Evolutionary conservation across 2,797 vertebrate species (phyloP), one percentile per base, ranked within the genome.

Genomic region (Lithobates pipiens): DNA sequence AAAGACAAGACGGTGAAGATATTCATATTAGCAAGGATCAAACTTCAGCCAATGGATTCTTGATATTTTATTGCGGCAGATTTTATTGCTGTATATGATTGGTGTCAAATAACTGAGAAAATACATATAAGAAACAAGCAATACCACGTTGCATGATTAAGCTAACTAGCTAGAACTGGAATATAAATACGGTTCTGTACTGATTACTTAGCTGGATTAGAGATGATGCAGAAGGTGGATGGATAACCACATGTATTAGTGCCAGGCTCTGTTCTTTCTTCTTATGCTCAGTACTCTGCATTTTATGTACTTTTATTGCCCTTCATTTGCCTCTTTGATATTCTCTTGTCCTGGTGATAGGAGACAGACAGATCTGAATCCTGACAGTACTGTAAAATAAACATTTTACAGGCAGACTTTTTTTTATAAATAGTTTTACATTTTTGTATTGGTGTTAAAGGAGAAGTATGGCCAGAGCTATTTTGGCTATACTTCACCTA

Each of bases 131-230:
- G 18, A 54, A 18, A 42, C n/a, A 27, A 15, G 13, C 32, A 42
- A 25, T 72, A 67, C 50, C 15, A 70, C 76, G 16, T 63, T 21
- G 25, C 70, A 50, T 61, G 65, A 77, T 79, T 76, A 36, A 46
- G 76, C 39, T 27, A 63, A 69, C 76, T 63, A 77, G 85, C 36
- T 81, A 9, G 54, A 61, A 73, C 83, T 73, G 78, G 82, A 67
- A 69, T 68, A 54, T 76, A 75, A 83, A 46, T 85, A 57, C 86
- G 46, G 78, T 65, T 76, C 7, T 76, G 85, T 78, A 69, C 57
- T 42, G 76, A 29, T 32, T 72, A 16, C 57, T 88, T 82, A 88
- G 54, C 86, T 74, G 76, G 81, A 77, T 83, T 80, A 83, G 44
- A 67, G 68, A 73, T 76, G 70, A 77, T 79, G 36, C 76, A 76